phyloP scores from a whole-genome alignment of 1,140 invertebrate species.

The Drosophila sechellia region DNA sequence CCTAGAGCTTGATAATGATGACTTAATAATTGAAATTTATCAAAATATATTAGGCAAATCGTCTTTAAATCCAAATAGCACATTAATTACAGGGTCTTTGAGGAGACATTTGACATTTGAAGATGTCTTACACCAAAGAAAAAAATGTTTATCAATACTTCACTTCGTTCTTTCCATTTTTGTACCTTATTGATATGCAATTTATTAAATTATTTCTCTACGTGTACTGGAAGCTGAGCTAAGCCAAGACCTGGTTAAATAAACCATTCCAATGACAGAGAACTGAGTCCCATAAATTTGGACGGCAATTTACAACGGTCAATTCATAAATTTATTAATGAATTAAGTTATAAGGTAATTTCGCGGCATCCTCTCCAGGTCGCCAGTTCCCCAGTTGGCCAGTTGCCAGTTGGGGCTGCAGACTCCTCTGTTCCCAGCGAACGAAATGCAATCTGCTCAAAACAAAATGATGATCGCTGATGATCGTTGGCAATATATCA shows the following conservation, averaged over 20 bases:
- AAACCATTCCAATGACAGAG: slow-evolving; percentile 49
- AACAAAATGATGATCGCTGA: slow-evolving; percentile 67
- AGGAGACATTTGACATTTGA: slow-evolving; percentile 34
- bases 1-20: slow-evolving; percentile 43
- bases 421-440: slow-evolving; percentile 13
- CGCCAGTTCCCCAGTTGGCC: background rate
- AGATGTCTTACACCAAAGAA: slow-evolving; percentile 35
- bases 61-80: slow-evolving; percentile 64
- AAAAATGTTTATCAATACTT: background rate
- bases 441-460: slow-evolving; percentile 61
- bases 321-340: slow-evolving; percentile 84
- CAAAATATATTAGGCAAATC: slow-evolving; percentile 72
- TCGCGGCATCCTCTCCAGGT: slow-evolving; percentile 29
- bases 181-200: background rate
- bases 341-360: slow-evolving; percentile 84
- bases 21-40: slow-evolving; percentile 80
- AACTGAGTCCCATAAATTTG: slow-evolving; percentile 70
- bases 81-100: slow-evolving; percentile 71
- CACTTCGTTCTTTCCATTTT: background rate
- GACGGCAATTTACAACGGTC: slow-evolving; percentile 76
- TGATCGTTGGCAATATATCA: slow-evolving; percentile 73
- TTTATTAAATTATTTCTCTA: slow-evolving; percentile 14
- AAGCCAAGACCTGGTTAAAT: slow-evolving; percentile 16
- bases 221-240: slow-evolving; percentile 29
- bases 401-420: background rate